Conservation (phyloP, 2,797 vertebrate genomes). For the Gymnoscopelus microlampas region DNA sequence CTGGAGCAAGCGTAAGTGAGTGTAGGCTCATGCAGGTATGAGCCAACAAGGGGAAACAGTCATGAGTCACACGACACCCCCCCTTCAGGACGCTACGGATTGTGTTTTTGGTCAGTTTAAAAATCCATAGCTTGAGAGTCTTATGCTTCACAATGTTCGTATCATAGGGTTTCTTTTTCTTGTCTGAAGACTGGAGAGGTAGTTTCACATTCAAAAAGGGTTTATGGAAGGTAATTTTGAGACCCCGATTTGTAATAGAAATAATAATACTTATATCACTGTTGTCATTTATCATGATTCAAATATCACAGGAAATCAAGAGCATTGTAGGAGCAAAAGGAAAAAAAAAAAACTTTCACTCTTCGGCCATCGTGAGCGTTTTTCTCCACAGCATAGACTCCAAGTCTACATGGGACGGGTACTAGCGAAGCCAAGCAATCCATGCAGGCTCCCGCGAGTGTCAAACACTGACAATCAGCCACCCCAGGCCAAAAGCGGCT, state of each 20-base stretch:
- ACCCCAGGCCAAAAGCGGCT: constrained; percentile 1
- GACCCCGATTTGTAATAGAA: constrained; percentile 52
- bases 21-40: neutral
- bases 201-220: constrained; percentile 76
- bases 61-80: neutral
- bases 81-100: neutral
- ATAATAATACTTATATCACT: constrained; percentile 41
- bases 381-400: constrained; percentile 14
- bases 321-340: constrained; percentile 3
- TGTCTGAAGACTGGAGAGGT: constrained; percentile 68
- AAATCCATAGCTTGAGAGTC: neutral
- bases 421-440: constrained; percentile 5
- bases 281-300: constrained; percentile 36
- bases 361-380: constrained; percentile 5
- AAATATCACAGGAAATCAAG: constrained; percentile 27
- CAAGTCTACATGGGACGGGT: constrained; percentile 18
- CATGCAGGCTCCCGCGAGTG: constrained; percentile 16
- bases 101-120: neutral
- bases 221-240: constrained; percentile 48
- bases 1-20: neutral
- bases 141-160: constrained; percentile 16
- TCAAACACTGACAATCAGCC: constrained; percentile 36
- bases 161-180: constrained; percentile 28
- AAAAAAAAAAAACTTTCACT: constrained; percentile 2
- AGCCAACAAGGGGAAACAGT: constrained; percentile 3